Conservation (phyloP, 1,140 invertebrate species). For the Drosophila punjabiensis region DNA sequence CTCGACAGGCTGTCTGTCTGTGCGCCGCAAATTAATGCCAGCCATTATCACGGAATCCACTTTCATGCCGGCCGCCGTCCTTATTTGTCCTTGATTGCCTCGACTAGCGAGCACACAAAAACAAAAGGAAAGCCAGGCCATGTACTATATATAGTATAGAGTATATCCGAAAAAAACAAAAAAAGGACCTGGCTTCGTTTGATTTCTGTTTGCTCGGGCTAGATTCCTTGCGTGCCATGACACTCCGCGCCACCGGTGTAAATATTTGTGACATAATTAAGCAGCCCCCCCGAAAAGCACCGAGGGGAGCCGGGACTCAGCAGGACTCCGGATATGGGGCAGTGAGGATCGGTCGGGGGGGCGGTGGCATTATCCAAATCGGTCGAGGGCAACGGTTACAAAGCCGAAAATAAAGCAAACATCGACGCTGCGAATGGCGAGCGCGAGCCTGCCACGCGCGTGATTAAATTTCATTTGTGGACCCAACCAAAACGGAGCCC, state of each 20-base stretch:
- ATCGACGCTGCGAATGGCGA: conserved; percentile 56
- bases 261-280: conserved; percentile 84
- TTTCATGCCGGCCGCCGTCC: conserved; percentile 57
- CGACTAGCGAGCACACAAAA: conserved; percentile 19
- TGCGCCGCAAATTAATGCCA: conserved; percentile 70
- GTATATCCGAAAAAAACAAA: conserved; percentile 16
- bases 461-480: conserved; percentile 83
- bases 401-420: conserved; percentile 78
- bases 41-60: conserved; percentile 73
- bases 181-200: conserved; percentile 56
- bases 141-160: conserved; percentile 4
- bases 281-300: conserved; percentile 37
- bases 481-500: conserved; percentile 53
- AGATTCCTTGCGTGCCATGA: conserved; percentile 75
- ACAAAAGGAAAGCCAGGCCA: not conserved
- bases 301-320: conserved; percentile 18
- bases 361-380: conserved; percentile 67
- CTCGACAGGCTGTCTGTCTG: conserved; percentile 39
- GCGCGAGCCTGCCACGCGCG: conserved; percentile 60
- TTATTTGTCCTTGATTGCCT: conserved; percentile 77
- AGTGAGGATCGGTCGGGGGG: not conserved
- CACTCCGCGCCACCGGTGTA: conserved; percentile 72
- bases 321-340: conserved; percentile 2
- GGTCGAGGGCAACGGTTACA: conserved; percentile 59
- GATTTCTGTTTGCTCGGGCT: conserved; percentile 69